Evolutionary conservation across 2,888 invertebrate genomes (phyloP).

Genomic region (Chydorus sphaericus): DNA sequence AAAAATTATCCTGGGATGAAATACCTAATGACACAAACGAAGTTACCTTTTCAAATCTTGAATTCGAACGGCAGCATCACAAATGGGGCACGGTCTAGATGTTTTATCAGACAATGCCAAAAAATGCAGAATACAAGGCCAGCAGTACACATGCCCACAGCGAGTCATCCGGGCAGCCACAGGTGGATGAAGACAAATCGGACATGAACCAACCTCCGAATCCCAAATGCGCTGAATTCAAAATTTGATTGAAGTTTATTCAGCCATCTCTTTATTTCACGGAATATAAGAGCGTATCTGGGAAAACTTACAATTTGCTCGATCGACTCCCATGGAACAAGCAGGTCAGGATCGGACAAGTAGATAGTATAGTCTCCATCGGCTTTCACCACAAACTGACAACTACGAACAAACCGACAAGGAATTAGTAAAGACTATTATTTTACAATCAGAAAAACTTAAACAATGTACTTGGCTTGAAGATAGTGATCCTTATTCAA

Average conservation of each 20-base stretch:
- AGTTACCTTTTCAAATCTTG: slow-evolving; percentile 64
- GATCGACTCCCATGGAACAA: slow-evolving; percentile 81
- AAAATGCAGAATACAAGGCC: slow-evolving; percentile 88
- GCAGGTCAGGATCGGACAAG: slow-evolving; percentile 65
- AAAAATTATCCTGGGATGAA: neutral
- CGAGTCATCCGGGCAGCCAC: slow-evolving; percentile 79
- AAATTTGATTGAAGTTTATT: slow-evolving; percentile 12
- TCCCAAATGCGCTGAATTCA: slow-evolving; percentile 43
- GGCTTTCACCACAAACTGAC: slow-evolving; percentile 84
- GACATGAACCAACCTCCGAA: slow-evolving; percentile 57
- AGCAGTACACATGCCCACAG: slow-evolving; percentile 93
- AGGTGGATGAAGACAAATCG: slow-evolving; percentile 79
- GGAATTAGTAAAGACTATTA: slow-evolving; percentile 14
- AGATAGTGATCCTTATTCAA: slow-evolving; percentile 88
- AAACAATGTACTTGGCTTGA: slow-evolving; percentile 66
- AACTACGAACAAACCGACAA: slow-evolving; percentile 40
- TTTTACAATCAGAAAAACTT: slow-evolving; percentile 11
- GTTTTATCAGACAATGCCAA: slow-evolving; percentile 67
- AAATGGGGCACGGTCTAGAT: slow-evolving; percentile 81
- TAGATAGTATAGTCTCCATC: slow-evolving; percentile 64
- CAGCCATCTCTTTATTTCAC: too few relatives aligned
- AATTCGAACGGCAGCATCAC: slow-evolving; percentile 64
- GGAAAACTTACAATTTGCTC: slow-evolving; percentile 88
- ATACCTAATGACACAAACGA: neutral
- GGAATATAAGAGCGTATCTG: too few relatives aligned